Percentiles rank a stretch among this genome's conserved stretches.
These are phyloP conservation scores for Carettochelys insculpta DNA, from an alignment of 2,113 vertebrate genomes.

Conservation along the genomic window DNA sequence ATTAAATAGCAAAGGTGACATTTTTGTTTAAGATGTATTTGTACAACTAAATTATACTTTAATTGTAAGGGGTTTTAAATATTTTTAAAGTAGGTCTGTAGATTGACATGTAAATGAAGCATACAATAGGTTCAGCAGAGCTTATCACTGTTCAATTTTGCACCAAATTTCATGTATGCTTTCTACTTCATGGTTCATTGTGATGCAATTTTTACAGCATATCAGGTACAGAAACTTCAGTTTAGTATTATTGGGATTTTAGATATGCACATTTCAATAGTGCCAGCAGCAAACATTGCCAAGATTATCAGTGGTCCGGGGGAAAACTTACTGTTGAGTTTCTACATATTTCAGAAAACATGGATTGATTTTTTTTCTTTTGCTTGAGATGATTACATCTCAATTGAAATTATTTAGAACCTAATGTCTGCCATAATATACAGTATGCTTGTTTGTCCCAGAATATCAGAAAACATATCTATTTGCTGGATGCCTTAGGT, in stretches of 20 bases:
- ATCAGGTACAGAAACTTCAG: conserved; percentile 1
- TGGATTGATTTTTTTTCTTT: not conserved
- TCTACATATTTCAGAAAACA: not conserved
- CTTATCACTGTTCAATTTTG: conserved; percentile 49
- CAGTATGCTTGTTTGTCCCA: not conserved
- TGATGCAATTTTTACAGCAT: conserved; percentile 13
- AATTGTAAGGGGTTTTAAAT: conserved; percentile 30
- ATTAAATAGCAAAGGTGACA: not conserved
- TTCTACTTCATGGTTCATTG: conserved; percentile 54
- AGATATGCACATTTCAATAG: not conserved
- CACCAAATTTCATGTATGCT: conserved; percentile 46
- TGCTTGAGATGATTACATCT: not conserved
- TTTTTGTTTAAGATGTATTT: conserved; percentile 1
- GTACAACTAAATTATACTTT: conserved; percentile 35
- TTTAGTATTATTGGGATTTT: conserved; percentile 32
- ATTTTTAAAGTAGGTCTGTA: conserved; percentile 7
- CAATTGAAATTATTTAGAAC: not conserved
- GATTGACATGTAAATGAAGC: conserved; percentile 41
- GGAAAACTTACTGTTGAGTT: not conserved
- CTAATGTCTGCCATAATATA: not conserved
- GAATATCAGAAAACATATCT: not conserved
- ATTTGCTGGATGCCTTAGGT: not conserved
- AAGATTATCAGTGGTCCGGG: not conserved
- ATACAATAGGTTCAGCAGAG: conserved; percentile 47
- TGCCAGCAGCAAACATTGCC: conserved; percentile 17